Conservation (phyloP, 2,113 vertebrate species). For the Mastomys coucha region DNA sequence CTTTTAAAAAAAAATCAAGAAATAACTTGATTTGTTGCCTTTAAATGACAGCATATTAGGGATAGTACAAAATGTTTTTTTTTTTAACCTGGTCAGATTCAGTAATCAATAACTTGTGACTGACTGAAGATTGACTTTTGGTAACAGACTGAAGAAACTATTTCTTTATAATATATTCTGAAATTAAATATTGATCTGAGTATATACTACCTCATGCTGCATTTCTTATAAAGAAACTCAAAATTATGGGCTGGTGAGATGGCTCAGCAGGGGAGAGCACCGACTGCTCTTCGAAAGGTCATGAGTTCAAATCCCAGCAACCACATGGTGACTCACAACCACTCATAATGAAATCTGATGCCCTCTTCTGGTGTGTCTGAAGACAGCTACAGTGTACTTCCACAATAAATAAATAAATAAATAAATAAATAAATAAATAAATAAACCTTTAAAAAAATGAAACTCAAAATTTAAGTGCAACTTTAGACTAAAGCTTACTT, state of each 20-base stretch:
- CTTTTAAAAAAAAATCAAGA: background rate
- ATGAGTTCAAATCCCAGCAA: too few species aligned
- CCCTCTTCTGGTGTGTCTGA: too few species aligned
- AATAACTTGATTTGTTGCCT: rapidly evolving
- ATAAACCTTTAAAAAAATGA: too few species aligned
- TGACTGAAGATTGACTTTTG: background rate
- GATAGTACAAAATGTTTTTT: background rate
- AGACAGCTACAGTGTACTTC: too few species aligned
- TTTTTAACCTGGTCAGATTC: background rate
- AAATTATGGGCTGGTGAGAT: too few species aligned
- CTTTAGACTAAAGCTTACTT: background rate
- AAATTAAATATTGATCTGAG: background rate
- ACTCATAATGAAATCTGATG: too few species aligned
- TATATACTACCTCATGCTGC: background rate
- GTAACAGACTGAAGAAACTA: background rate
- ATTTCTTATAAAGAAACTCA: background rate
- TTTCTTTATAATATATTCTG: background rate
- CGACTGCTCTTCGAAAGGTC: too few species aligned
- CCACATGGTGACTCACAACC: too few species aligned
- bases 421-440: too few species aligned
- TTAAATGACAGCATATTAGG: rapidly evolving
- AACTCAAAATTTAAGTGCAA: background rate
- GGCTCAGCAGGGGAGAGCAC: too few species aligned
- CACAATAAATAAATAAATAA: too few species aligned
- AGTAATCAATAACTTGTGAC: background rate